These are phyloP conservation scores for Pasiphila rectangulata DNA, from an alignment of 2,888 invertebrate genomes.

Conservation along the genomic window DNA sequence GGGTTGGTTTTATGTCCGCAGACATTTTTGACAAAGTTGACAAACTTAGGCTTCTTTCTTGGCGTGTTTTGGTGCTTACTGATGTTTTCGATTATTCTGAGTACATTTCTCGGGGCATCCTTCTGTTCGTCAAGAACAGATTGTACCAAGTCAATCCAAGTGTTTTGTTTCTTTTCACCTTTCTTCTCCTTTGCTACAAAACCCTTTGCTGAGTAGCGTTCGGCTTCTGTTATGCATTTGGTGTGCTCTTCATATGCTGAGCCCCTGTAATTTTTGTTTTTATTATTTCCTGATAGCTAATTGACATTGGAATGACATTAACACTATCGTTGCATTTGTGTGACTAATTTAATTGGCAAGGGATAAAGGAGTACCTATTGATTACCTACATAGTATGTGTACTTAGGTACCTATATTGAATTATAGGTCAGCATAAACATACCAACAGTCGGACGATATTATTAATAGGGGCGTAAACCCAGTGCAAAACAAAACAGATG, in stretches of 20 bases:
- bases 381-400: no score
- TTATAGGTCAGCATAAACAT: no score
- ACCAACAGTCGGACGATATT: no score
- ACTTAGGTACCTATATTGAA: no score
- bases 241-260: slow-evolving; percentile 88
- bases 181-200: slow-evolving; percentile 89
- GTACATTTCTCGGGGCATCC: slow-evolving; percentile 78
- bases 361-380: no score
- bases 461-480: no score
- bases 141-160: slow-evolving; percentile 88
- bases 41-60: slow-evolving; percentile 90
- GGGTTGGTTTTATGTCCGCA: slow-evolving; percentile 79
- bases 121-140: slow-evolving; percentile 81
- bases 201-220: slow-evolving; percentile 93
- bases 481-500: no score
- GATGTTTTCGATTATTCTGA: slow-evolving; percentile 84
- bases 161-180: slow-evolving; percentile 92
- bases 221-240: slow-evolving; percentile 92
- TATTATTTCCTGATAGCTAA: no score
- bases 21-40: slow-evolving; percentile 87
- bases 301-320: no score
- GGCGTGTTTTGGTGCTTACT: slow-evolving; percentile 90
- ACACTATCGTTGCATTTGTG: no score
- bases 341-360: no score
- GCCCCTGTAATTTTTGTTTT: slow-evolving; percentile 84